phyloP scores from a whole-genome alignment of 2,113 vertebrate species.

The Seriola aureovittata region DNA sequence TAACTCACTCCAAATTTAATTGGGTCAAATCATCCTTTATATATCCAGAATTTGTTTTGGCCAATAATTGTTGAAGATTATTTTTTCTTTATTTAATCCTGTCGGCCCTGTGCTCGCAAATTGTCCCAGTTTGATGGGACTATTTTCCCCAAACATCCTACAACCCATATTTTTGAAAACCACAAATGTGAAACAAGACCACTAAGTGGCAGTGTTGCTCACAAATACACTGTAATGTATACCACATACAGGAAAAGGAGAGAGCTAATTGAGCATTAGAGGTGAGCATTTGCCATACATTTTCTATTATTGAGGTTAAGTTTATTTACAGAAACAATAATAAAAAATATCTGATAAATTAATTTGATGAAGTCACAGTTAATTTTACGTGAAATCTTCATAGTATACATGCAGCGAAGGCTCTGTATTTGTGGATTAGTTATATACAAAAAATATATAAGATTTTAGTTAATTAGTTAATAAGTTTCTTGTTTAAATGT shows the following conservation, averaged over 20 bases:
- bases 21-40: conserved; percentile 36
- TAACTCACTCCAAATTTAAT: conserved; percentile 31
- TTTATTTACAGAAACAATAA: not conserved
- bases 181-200: conserved; percentile 19
- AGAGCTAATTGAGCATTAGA: not conserved
- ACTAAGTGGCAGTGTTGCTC: conserved; percentile 64
- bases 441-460: too few species aligned
- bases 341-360: not conserved
- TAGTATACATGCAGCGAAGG: not conserved
- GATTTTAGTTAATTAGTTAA: too few species aligned
- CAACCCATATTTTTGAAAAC: conserved; percentile 37
- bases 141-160: conserved; percentile 15
- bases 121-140: conserved; percentile 25
- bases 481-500: not conserved
- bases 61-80: conserved; percentile 7
- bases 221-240: not conserved
- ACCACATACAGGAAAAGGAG: not conserved
- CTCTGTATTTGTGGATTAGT: not conserved
- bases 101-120: conserved; percentile 13
- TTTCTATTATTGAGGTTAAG: not conserved
- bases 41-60: not conserved
- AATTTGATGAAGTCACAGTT: not conserved
- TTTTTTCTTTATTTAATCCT: conserved; percentile 15
- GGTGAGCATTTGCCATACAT: not conserved
- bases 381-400: not conserved